Evolutionary conservation across 2,888 invertebrate genomes (phyloP).

Genomic region (Drosophila barbarae): DNA sequence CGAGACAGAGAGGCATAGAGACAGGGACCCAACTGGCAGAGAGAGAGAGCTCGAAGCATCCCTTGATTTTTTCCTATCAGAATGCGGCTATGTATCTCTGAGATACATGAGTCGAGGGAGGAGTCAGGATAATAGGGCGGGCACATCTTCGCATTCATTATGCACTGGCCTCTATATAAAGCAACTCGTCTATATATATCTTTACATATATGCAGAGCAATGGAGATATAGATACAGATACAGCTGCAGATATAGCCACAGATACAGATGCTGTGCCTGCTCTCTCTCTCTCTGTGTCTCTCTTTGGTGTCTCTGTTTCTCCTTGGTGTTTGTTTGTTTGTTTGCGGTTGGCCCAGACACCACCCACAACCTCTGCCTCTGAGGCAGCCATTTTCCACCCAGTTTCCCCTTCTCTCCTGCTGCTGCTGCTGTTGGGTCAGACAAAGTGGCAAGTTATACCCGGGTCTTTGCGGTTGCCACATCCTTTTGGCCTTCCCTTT

Average conservation of each 20-base stretch:
- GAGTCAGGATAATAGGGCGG: slow-evolving; percentile 79
- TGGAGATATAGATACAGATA: slow-evolving; percentile 43
- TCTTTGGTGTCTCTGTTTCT: slow-evolving; percentile 36
- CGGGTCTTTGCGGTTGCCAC: slow-evolving; percentile 57
- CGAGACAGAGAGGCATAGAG: not conserved
- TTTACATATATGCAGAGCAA: slow-evolving; percentile 13
- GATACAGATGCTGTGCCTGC: slow-evolving; percentile 49
- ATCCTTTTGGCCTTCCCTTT: slow-evolving; percentile 32
- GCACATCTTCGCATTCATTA: slow-evolving; percentile 77
- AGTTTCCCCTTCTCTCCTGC: not conserved
- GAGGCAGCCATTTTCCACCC: not conserved
- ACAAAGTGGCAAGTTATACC: slow-evolving; percentile 59
- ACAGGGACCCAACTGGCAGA: not conserved
- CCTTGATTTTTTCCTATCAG: slow-evolving; percentile 44
- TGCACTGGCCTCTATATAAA: slow-evolving; percentile 55
- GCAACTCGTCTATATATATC: not conserved
- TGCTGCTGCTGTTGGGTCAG: slow-evolving; percentile 48
- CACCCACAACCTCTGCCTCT: slow-evolving; percentile 12
- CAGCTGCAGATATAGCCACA: slow-evolving; percentile 42
- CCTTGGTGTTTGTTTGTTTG: slow-evolving; percentile 45
- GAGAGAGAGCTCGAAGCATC: slow-evolving; percentile 24
- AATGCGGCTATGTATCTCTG: slow-evolving; percentile 61
- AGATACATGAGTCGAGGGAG: slow-evolving; percentile 67
- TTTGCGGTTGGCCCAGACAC: slow-evolving; percentile 53
- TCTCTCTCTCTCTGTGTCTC: slow-evolving; percentile 39